Evolutionary conservation across 1,140 invertebrate species (phyloP).

Genomic region (Drosophila nebulosa): DNA sequence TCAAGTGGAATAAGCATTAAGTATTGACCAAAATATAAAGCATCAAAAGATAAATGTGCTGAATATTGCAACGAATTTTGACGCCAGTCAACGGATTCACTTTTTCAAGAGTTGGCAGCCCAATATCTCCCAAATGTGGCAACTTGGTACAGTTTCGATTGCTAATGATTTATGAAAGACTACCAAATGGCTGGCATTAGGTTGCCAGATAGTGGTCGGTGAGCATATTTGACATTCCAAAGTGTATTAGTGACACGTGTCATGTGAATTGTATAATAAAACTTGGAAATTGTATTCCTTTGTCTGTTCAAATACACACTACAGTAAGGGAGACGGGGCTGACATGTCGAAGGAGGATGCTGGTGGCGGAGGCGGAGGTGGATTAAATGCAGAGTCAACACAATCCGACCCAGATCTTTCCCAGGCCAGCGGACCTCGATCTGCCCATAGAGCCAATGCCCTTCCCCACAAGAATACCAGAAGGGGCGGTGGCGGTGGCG

Average conservation of each 20-base stretch:
- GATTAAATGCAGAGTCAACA: not conserved
- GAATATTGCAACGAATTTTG: not conserved
- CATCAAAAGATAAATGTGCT: not conserved
- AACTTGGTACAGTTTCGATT: too few relatives aligned
- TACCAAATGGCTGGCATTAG: too few relatives aligned
- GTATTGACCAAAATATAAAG: not conserved
- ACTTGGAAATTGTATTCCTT: not conserved
- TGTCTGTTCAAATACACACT: not conserved
- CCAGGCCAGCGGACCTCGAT: not conserved
- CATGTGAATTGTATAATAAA: not conserved
- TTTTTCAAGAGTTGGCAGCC: too few relatives aligned
- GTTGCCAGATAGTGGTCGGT: not conserved
- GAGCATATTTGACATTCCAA: not conserved
- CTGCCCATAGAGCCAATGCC: not conserved
- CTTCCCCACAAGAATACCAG: not conserved
- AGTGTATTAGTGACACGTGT: not conserved
- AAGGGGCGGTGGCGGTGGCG: not conserved
- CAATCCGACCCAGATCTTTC: not conserved
- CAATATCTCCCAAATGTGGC: too few relatives aligned
- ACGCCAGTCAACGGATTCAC: not conserved
- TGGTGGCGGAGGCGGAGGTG: not conserved
- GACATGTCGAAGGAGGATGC: constrained; percentile 38
- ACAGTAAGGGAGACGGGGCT: not conserved
- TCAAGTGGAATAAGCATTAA: not conserved
- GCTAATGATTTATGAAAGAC: too few relatives aligned